phyloP scores from a whole-genome alignment of 30 jellyfish, hydroid and myxozoan genomes.

The Mastigias papua region DNA sequence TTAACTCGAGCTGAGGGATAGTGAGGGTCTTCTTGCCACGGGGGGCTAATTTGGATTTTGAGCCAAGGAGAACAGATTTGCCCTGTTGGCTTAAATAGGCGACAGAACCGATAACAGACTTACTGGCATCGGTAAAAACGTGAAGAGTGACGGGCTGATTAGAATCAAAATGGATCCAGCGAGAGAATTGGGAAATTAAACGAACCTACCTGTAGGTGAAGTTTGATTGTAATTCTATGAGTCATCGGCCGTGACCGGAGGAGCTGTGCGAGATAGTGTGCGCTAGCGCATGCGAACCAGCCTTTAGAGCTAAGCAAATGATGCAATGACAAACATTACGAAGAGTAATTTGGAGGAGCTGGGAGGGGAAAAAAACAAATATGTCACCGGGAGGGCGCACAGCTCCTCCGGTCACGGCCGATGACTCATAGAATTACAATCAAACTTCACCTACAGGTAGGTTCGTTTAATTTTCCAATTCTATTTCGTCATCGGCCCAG shows the following conservation, averaged over 20 bases:
- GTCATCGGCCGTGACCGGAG: slow-evolving; percentile 60
- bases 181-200: slow-evolving; percentile 40
- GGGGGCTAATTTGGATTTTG: no score
- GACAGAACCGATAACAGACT: no score
- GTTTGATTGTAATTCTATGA: slow-evolving; percentile 49
- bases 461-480: slow-evolving; percentile 51
- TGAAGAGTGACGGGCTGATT: no score
- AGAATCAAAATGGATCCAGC: no score
- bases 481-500: slow-evolving; percentile 60
- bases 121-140: no score
- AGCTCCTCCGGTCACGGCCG: slow-evolving; percentile 39
- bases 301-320: slow-evolving; percentile 30
- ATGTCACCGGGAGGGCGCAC: slow-evolving; percentile 34
- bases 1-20: no score
- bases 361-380: slow-evolving; percentile 6
- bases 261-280: slow-evolving; percentile 64
- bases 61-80: no score
- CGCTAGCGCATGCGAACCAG: slow-evolving; percentile 44
- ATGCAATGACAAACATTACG: neutral
- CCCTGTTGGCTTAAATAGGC: no score
- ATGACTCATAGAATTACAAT: slow-evolving; percentile 57
- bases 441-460: slow-evolving; percentile 60
- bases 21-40: no score
- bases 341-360: neutral
- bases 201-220: slow-evolving; percentile 56